Base-by-base conservation (phyloP, 2,113 vertebrate species). In the Sturnus vulgaris region DNA sequence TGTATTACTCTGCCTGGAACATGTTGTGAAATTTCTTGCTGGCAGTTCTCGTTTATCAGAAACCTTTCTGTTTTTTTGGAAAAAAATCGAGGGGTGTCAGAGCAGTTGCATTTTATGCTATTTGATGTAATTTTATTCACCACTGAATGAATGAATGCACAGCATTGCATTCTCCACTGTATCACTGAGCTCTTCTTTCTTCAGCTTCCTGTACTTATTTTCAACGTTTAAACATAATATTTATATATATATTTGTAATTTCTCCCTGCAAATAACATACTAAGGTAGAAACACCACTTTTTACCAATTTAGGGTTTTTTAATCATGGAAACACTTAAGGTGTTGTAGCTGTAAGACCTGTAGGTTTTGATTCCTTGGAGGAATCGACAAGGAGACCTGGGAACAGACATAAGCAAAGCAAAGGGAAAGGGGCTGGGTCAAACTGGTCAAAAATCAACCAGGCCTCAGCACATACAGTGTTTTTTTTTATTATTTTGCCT, bases 1-100 rank as follows among this genome's bases (percentile, higher is more conserved):
- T 84, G 13, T 93, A 96, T 97, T 94, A 96, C 93, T 97, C 72
- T 92, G 69, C 80, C 70, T 68, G 83, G 86, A 93, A 95, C 77
- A 46, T 1, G 4, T 35, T 60, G 44, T 93, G 60, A 86, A n/a
- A n/a, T 65, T 81, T 96, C 90, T 78, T 88, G 83, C 64, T 88
- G 90, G 60, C 65, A 65, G 56, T 23, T 50, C 57, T 93, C 61
- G 0, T 91, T 97, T 96, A 96, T 93, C 80, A 97, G 95, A 97
- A 95, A 88, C 31, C 52, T 93, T 86, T 94, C 72, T 92, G 85
- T 3, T 1, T 37, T 93, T 77, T 72, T 70, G 30, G 60, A 59
- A 92, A 86, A 89, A 84, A 78, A 78, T 13, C 0, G 12, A 69
- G 69, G 59, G 49, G 37, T 90, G 77, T 72, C 64, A 75, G 61